Evolutionary conservation across 1,140 invertebrate species (phyloP), one percentile per base, ranked within the genome.

Genomic region (Zaprionus nigranus): DNA sequence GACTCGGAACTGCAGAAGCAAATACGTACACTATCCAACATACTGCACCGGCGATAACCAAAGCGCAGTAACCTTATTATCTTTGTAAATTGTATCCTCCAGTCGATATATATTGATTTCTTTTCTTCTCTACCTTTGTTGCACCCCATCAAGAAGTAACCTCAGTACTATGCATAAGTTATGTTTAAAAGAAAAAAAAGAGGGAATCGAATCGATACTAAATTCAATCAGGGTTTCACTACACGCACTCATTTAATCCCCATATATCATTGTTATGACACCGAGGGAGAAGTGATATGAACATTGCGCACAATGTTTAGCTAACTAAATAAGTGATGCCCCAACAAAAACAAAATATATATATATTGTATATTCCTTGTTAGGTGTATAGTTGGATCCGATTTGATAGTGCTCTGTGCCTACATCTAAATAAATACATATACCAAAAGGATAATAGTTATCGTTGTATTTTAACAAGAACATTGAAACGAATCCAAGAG

Each of bases 1-100:
- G 94, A 94, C 36, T 93, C 92, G 0, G 92, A 93, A 49, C 65
- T 93, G n/a, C 90, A 92, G 57, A 92, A 82, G 28, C 91, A 93
- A 64, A 93, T 93, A 80, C 87, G 92, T 38, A 91, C 92, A 0
- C 69, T 93, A 6, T 92, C 90, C 20, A 93, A 93, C 72, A 84
- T 93, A 49, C 58, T 93, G 40, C 81, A 92, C 74, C 77, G 83
- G n/a, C 92, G 92, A 85, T 93, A 93, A 92, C 79, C 75, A 76
- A 5, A 1, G n/a, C 40, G 40, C n/a, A 17, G 40, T n/a, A n/a
- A n/a, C 38, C 30, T 34, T 34, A 40, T 59, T 57, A 58, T 69
- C 72, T 61, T 68, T 57, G 36, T 56, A 13, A n/a, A 43, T 56
- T 70, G 5, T 34, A 66, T 34, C 30, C 46, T 17, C 3, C 40